Base-by-base conservation (phyloP, 2,113 vertebrate species). In the Tichodroma muraria region DNA sequence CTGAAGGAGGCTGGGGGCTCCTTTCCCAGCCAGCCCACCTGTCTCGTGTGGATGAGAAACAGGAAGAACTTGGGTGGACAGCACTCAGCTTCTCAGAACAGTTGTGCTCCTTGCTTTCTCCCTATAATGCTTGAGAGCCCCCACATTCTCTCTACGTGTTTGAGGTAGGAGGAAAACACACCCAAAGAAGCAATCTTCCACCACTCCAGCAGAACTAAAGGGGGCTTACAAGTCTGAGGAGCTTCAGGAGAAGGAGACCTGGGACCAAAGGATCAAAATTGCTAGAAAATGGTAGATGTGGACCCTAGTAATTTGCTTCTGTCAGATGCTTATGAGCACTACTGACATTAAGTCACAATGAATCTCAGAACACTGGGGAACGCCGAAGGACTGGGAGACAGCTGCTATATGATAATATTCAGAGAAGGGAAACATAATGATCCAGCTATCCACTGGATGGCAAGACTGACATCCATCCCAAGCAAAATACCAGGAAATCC, bases 141-240 rank as follows among this genome's bases (percentile, higher is more conserved):
- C 77, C 53, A 60, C 20, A 1, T 33, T 23, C 10, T 77, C n/a
- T 40, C 24, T 5, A 15, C 0, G 0, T 52, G 13, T 54, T 57
- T 85, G 71, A 80, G 40, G 31, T 6, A 78, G 44, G 38, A 81
- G 9, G 15, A 76, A 68, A 64, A 66, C 0, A 0, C 66, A 61
- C n/a, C 18, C 50, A 69, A 60, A 42, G 45, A 61, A 76, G 30
- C 31, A 85, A 33, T 16, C 7, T 85, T 65, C 31, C 11, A 69
- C 27, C 9, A 11, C 10, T 42, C 20, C 25, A 63, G 56, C 37
- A 73, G 28, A 37, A 83, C 28, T 33, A 70, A 42, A 89, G 3
- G 23, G 13, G 54, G 2, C 4, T 69, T 45, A 52, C 12, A 80
- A 61, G 21, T 11, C 42, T 61, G 28, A 88, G 70, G 45, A 88